Conservation (phyloP, 2,113 vertebrate species). For the Scopus umbretta region DNA sequence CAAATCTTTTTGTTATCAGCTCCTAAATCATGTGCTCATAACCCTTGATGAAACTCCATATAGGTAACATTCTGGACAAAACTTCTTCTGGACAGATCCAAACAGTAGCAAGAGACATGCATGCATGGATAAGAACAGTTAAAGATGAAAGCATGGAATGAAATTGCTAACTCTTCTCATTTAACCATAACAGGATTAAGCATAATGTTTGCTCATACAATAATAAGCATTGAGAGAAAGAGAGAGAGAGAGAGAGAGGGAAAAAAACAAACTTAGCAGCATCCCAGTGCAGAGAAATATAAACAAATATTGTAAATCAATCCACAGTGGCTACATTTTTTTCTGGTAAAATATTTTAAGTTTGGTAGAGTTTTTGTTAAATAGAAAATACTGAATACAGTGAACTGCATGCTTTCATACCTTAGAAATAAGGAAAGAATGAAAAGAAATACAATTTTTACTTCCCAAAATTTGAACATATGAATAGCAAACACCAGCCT, state of each 20-base stretch:
- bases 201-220: background rate
- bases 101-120: background rate
- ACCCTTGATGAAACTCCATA: background rate
- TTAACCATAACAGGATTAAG: constrained; percentile 22
- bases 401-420: background rate
- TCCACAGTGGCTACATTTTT: background rate
- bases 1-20: background rate
- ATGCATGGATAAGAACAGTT: background rate
- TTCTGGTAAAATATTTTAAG: background rate
- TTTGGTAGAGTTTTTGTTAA: background rate
- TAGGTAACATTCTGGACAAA: background rate
- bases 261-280: background rate
- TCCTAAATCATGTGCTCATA: background rate
- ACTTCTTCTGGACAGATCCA: background rate
- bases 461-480: background rate
- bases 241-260: background rate
- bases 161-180: background rate
- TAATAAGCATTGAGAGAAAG: background rate
- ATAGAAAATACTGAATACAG: background rate
- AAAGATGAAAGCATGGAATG: background rate
- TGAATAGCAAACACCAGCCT: background rate
- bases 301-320: background rate
- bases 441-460: background rate
- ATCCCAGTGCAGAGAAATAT: background rate
- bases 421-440: background rate